Evolutionary conservation across 1,140 invertebrate species (phyloP), one percentile per base, ranked within the genome.

Genomic region (Drosophila paulistorum): DNA sequence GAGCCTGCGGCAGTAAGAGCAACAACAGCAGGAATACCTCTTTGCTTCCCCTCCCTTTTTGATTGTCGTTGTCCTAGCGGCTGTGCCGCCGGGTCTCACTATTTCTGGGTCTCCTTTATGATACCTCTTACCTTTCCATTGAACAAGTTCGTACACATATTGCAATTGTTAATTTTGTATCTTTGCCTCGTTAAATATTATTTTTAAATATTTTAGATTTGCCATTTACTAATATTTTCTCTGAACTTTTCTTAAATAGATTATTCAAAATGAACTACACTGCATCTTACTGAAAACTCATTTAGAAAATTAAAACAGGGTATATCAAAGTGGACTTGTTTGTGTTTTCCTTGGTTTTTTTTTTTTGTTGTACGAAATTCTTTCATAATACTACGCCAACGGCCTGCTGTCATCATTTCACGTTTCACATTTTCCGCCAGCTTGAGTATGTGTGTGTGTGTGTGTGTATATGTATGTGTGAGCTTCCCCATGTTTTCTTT

Each of bases 321-420:
- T 23, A 51, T 23, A 1, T 23, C 7, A 23, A 51, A 51, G 9
- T 51, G 3, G 4, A 35, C 35, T 23, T 41, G 41, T 23, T 59
- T 37, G 2, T 39, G 5, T 7, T 26, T 30, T 37, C 7, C 35
- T 30, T 39, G 0, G 17, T 55, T 30, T 42, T 41, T 48, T 63
- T 30, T 42, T 54, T 41, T 65, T 55, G 41, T 5, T 39, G 30
- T 37, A 14, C 11, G 14, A 71, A 77, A 77, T 81, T 72, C 59
- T 65, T 75, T 82, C 79, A 86, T 82, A 85, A 86, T 82, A 75
- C 79, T 54, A 68, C 41, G 74, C 82, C 71, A 57, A 70, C 74
- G 68, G 77, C 81, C 75, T 79, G 54, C 61, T 71, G 75, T 78
- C 71, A 74, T 74, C 67, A 58, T 66, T 74, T 74, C 67, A 41